phyloP scores from a whole-genome alignment of 1,140 invertebrate species.

The Fopius arisanus region DNA sequence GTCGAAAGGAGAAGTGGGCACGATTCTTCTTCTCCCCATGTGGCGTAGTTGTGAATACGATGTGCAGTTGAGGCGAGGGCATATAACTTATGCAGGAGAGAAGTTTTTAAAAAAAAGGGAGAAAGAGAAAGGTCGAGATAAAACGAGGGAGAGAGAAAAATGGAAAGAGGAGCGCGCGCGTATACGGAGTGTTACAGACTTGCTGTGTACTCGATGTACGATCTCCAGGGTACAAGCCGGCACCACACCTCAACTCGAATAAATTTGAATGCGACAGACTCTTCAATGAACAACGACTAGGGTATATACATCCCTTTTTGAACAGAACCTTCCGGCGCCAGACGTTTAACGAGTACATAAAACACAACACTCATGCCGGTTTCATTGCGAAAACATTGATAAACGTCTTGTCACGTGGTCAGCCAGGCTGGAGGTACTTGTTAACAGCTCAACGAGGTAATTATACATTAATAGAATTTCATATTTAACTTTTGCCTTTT shows the following conservation, averaged over 20 bases:
- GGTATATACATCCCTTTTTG: not conserved
- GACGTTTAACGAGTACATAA: slow-evolving; percentile 4
- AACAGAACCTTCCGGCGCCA: not conserved
- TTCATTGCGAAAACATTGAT: not conserved
- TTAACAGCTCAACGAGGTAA: not conserved
- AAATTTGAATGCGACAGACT: slow-evolving; percentile 28
- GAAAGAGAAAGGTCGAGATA: not conserved
- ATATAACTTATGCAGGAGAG: slow-evolving; percentile 29
- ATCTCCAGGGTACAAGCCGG: slow-evolving; percentile 29
- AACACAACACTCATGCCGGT: not conserved
- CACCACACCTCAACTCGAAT: slow-evolving; percentile 29
- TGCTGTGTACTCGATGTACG: slow-evolving; percentile 16
- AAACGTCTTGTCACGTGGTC: not conserved
- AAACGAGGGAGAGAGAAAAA: not conserved
- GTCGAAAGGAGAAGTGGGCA: slow-evolving; percentile 32
- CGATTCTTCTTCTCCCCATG: slow-evolving; percentile 12
- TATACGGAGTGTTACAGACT: slow-evolving; percentile 12
- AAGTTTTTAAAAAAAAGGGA: not conserved
- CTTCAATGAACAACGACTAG: slow-evolving; percentile 15
- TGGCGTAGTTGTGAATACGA: not conserved
- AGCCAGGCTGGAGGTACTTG: not conserved
- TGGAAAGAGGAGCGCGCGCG: not conserved
- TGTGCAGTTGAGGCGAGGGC: slow-evolving; percentile 4
- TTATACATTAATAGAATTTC: too few relatives aligned
- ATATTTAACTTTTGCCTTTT: too few relatives aligned